Base-by-base conservation (phyloP, 1,140 invertebrate species). In the Neuroterus valhalla region DNA sequence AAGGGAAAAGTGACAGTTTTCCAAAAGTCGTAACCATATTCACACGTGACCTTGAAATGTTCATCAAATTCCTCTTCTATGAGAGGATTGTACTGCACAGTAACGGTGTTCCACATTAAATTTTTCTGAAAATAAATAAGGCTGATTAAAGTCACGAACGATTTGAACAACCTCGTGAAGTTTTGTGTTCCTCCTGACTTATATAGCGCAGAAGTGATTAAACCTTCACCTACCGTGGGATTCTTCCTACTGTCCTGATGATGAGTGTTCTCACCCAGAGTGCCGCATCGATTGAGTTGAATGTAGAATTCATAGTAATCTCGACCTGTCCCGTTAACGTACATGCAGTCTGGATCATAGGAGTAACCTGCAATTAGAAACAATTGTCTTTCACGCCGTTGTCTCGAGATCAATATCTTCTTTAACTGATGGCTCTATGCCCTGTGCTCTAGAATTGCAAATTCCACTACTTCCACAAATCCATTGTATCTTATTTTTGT, bases 11-110 rank as follows among this genome's bases (percentile, higher is more conserved):
- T 97, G 31, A 98, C 96, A 0, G 96, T 98, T 90, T 98, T 98
- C 96, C 96, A 98, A 89, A 98, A 98, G 87, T 98, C 96, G 87
- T 98, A 98, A 55, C 96, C 97, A 85, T 98, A 98, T 88, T 98
- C 96, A 89, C 97, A 98, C 6, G 96, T 98, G n/a, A 98, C 96
- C 89, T 97, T 96, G 86, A 98, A 98, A 84, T 98, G 96, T 82
- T 98, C 96, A 88, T 98, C 96, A 89, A 95, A 96, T 86, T 98
- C 96, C 87, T 98, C 96, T 86, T 98, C 96, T 74, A 98, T 98
- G 66, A 98, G 87, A 0, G 96, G 93, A 89, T 98, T 98, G 89
- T 98, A 98, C 83, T 98, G 97, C 23, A 98, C 96, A 1, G 96
- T 98, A 46, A 98, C 94, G 1, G 96, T 98, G 86, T 98, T 98